Conservation (phyloP, 37 sponge, comb jelly and placozoan genomes). For the Agelas oroides region DNA sequence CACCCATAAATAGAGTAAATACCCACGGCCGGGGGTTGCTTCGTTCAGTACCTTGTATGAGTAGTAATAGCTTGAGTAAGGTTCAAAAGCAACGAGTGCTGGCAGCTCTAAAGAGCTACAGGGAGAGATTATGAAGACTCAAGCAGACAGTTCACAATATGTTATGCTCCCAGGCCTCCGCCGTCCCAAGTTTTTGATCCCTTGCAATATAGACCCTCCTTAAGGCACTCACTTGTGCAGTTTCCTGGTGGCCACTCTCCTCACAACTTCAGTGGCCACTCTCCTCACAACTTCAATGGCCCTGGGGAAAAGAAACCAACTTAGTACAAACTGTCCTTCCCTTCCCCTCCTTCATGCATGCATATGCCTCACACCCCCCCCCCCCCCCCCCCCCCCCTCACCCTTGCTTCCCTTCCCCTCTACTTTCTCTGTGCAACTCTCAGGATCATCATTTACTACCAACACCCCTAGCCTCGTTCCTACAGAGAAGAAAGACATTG, state of each 20-base stretch:
- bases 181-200: too few relatives aligned
- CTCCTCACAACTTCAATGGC: slow-evolving; percentile 50
- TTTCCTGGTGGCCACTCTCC: too few relatives aligned
- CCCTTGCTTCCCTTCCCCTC: not conserved
- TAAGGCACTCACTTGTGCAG: slow-evolving; percentile 26
- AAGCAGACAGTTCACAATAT: too few relatives aligned
- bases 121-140: not conserved
- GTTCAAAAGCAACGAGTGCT: slow-evolving; percentile 51
- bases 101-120: slow-evolving; percentile 20
- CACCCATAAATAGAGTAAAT: not conserved
- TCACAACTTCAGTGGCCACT: too few relatives aligned
- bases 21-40: too few relatives aligned
- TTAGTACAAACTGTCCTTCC: too few relatives aligned
- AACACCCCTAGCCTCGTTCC: slow-evolving; percentile 31
- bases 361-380: too few relatives aligned
- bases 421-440: slow-evolving; percentile 36
- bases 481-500: not conserved
- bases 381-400: too few relatives aligned
- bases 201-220: too few relatives aligned
- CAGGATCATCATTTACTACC: slow-evolving; percentile 25
- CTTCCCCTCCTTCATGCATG: too few relatives aligned
- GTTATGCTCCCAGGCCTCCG: too few relatives aligned
- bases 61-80: slow-evolving; percentile 39
- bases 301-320: slow-evolving; percentile 1
- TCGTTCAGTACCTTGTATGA: too few relatives aligned